phyloP scores from a whole-genome alignment of 2,113 vertebrate genomes.

The Antigone vipio region DNA sequence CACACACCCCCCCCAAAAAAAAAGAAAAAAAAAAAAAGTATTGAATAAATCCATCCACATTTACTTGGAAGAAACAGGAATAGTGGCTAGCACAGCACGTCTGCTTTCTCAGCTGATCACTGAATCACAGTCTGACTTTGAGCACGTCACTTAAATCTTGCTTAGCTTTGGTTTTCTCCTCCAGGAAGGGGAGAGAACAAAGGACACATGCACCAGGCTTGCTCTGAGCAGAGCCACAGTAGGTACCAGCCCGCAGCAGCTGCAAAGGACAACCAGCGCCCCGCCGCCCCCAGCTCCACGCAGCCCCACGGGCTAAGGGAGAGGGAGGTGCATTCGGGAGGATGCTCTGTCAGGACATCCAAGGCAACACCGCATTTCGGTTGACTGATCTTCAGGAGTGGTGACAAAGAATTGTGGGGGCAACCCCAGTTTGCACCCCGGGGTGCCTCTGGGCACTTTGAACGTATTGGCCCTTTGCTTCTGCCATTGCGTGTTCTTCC shows the following conservation, averaged over 20 bases:
- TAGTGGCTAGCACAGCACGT: conserved; percentile 33
- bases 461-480: neutral
- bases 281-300: neutral
- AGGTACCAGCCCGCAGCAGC: neutral
- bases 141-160: conserved; percentile 27
- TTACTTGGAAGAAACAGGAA: conserved; percentile 7
- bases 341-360: neutral
- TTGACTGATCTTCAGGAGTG: neutral
- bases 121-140: conserved; percentile 59
- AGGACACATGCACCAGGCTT: neutral
- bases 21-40: neutral
- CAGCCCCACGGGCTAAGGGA: neutral
- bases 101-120: conserved; percentile 55
- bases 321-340: neutral
- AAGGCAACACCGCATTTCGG: neutral
- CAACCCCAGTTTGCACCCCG: neutral
- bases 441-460: neutral
- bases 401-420: neutral
- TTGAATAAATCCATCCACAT: conserved; percentile 48
- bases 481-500: neutral
- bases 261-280: neutral
- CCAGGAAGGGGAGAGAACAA: conserved; percentile 12
- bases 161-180: conserved; percentile 38
- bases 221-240: neutral
- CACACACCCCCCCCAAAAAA: neutral